Evolutionary conservation across 2,888 invertebrate species (phyloP).

Genomic region (Noctua comes): DNA sequence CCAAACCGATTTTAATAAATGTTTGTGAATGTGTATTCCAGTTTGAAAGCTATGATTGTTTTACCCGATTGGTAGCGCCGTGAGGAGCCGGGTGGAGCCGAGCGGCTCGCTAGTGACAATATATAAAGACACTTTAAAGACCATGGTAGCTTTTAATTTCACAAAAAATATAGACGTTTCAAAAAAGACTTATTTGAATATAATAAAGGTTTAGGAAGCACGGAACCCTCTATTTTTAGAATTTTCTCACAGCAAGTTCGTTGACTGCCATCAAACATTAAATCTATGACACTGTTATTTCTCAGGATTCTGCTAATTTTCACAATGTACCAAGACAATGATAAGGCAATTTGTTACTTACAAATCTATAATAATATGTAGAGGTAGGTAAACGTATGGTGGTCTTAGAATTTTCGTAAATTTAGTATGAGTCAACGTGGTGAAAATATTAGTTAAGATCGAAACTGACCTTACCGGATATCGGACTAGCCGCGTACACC

Average conservation of each 20-base stretch:
- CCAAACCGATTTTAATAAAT: background rate
- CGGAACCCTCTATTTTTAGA: background rate
- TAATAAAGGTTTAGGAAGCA: background rate
- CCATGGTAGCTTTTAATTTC: background rate
- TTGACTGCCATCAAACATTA: conserved; percentile 7
- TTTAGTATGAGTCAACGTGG: background rate
- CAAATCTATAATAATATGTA: background rate
- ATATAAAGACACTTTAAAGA: background rate
- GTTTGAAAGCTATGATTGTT: background rate
- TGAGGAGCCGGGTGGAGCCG: background rate
- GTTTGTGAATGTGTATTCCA: background rate
- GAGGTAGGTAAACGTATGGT: background rate
- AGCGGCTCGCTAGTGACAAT: background rate
- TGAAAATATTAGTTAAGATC: background rate
- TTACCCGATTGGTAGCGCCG: background rate
- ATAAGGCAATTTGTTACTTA: conserved; percentile 19
- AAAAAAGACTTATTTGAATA: background rate
- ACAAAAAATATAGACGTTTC: background rate
- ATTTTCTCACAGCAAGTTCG: conserved; percentile 4
- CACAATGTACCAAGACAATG: conserved; percentile 27
- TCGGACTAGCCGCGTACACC: background rate
- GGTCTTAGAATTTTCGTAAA: background rate
- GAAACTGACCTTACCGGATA: background rate
- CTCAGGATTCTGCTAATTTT: conserved; percentile 35
- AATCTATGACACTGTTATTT: conserved; percentile 5